Evolutionary conservation across 2,888 invertebrate species (phyloP), one percentile per base, ranked within the genome.

Genomic region (Lissocephala sabroskyi): DNA sequence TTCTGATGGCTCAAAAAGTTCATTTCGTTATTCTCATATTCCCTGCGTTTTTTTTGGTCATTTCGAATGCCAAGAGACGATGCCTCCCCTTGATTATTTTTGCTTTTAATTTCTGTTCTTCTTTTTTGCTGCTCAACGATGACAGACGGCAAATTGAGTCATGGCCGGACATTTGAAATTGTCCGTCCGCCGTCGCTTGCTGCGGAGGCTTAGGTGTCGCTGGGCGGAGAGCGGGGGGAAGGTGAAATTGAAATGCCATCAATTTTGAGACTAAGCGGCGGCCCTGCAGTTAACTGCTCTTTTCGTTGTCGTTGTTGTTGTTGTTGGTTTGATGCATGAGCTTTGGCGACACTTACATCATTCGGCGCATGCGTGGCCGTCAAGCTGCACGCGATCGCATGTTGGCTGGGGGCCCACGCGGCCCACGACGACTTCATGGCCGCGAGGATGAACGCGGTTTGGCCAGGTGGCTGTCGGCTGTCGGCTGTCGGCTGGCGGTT

Each of bases 91-190:
- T 23, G 23, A 23, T 23, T 23, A 23, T 23, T 23, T 23, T 23
- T 23, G 3, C 7, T 23, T 23, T 23, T 23, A 5, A n/a, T n/a
- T n/a, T 23, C 23, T 23, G 23, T 5, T 5, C 23, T 23, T 23
- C 23, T 23, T n/a, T n/a, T n/a, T 3, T 23, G 23, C 4, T 3
- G 23, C 3, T 23, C 23, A 23, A 23, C 23, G 23, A 5, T 23
- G 23, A 44, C n/a, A 30, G 16, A 17, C 29, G 7, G 46, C 55
- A 62, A 56, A 66, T 64, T 66, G 67, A 56, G 53, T 59, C 42
- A 37, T 48, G 47, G 45, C 11, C 45, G 23, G 23, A 23, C 23
- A 23, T 23, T 23, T 23, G 23, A 23, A 23, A n/a, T n/a, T 23
- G 23, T 7, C 23, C 7, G 23, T 23, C 7, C 7, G 4, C 29